These are phyloP conservation scores for Atopsyche davidsoni DNA, from an alignment of 1,140 invertebrate genomes.

Conservation along the genomic window DNA sequence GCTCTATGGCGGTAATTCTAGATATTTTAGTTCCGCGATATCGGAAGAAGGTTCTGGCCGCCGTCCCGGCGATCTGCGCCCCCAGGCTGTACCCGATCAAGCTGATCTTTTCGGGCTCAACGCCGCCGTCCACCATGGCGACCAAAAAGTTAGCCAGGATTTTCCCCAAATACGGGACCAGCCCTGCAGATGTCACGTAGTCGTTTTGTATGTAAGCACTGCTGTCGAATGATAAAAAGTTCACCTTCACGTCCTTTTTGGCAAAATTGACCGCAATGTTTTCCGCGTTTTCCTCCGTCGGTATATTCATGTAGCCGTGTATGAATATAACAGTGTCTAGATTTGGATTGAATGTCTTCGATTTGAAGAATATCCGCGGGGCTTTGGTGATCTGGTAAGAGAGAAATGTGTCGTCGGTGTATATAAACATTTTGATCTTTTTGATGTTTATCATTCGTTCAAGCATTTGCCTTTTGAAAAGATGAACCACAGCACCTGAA, in stretches of 20 bases:
- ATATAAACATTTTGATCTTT: no score
- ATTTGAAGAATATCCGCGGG: conserved; percentile 3
- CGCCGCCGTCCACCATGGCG: conserved; percentile 7
- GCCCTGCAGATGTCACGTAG: conserved; percentile 3
- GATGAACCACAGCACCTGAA: no score
- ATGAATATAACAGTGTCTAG: conserved; percentile 15
- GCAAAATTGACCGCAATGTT: conserved; percentile 15
- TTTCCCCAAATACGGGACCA: conserved; percentile 12
- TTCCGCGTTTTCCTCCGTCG: conserved; percentile 11
- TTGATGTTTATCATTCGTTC: no score
- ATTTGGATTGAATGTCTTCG: conserved; percentile 1
- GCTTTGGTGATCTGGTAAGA: conserved; percentile 13
- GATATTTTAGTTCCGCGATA: not conserved
- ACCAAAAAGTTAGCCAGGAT: conserved; percentile 18
- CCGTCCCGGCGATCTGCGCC: conserved; percentile 21
- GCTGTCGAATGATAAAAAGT: conserved; percentile 21
- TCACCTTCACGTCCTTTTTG: conserved; percentile 3
- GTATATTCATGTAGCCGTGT: conserved; percentile 16
- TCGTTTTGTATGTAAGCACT: conserved; percentile 8
- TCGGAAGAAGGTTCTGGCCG: conserved; percentile 13
- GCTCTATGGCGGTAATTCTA: conserved; percentile 25
- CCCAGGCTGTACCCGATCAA: conserved; percentile 25
- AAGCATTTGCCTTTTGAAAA: no score
- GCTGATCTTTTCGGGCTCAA: conserved; percentile 13
- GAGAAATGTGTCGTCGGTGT: conserved; percentile 1